phyloP scores from a whole-genome alignment of 2,888 invertebrate species.

The Hypselothyrea guttata region DNA sequence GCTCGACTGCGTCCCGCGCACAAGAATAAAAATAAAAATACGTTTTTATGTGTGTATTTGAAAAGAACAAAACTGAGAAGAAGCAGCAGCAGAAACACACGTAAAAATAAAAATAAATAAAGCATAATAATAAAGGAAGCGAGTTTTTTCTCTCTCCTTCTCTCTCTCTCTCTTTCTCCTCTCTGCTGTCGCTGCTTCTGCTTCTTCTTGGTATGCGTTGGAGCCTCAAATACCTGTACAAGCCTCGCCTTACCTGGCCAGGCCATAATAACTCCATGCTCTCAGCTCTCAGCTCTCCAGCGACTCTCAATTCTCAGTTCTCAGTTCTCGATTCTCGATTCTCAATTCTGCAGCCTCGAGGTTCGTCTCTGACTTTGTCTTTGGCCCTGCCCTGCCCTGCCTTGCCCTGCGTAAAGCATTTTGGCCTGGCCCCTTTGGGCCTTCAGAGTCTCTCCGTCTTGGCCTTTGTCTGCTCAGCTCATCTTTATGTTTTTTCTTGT shows the following conservation, averaged over 20 bases:
- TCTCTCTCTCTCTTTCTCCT: neutral
- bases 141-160: conserved; percentile 33
- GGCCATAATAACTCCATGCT: neutral
- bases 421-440: conserved; percentile 28
- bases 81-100: too few relatives aligned
- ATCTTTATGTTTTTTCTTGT: conserved; percentile 46
- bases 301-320: too few relatives aligned
- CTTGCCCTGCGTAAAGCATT: conserved; percentile 47
- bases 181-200: conserved; percentile 7
- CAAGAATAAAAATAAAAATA: conserved; percentile 67
- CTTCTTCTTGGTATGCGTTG: conserved; percentile 59
- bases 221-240: conserved; percentile 56
- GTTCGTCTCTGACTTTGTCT: conserved; percentile 24
- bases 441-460: conserved; percentile 24
- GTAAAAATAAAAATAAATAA: conserved; percentile 48
- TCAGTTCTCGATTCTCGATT: conserved; percentile 21
- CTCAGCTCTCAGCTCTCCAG: neutral
- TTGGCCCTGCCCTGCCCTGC: conserved; percentile 45
- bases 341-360: conserved; percentile 4
- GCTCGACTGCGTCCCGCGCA: conserved; percentile 54
- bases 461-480: conserved; percentile 40
- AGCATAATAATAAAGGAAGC: conserved; percentile 60
- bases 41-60: conserved; percentile 45
- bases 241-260: conserved; percentile 35
- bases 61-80: conserved; percentile 52